phyloP scores from a whole-genome alignment of 2,888 invertebrate genomes.

The Chironomus tentans region DNA sequence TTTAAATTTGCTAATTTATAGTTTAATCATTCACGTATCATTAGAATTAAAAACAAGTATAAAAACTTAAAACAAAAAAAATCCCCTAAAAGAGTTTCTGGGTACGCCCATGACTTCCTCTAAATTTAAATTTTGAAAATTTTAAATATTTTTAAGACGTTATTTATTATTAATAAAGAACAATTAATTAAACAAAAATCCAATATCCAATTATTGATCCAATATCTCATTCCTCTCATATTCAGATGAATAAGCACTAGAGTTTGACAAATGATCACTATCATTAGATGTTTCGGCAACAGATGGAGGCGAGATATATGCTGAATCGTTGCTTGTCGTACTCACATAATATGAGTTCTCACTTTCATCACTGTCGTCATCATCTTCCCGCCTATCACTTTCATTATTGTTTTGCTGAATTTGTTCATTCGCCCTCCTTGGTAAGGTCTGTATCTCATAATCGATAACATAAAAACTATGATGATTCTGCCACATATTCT shows the following conservation, averaged over 20 bases:
- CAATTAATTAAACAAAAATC: no score
- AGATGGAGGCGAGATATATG: not conserved
- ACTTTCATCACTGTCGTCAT: not conserved
- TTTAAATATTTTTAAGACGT: no score
- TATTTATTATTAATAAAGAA: no score
- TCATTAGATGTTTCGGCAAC: not conserved
- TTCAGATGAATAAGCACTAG: not conserved
- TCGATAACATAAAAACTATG: conserved; percentile 18
- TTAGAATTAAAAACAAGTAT: no score
- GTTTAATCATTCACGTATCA: no score
- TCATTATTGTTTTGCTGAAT: conserved; percentile 6
- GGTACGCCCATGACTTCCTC: no score
- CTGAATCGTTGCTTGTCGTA: not conserved
- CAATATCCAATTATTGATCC: no score
- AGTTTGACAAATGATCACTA: not conserved
- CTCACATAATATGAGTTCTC: not conserved
- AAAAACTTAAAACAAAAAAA: no score
- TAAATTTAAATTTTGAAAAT: no score
- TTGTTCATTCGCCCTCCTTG: not conserved
- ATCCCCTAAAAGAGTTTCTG: no score
- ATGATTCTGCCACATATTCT: conserved; percentile 9
- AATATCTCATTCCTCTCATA: no score
- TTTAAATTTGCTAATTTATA: no score
- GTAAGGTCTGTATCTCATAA: not conserved
- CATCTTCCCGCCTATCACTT: not conserved